Conservation (phyloP, 1,140 invertebrate species). For the Sitodiplosis mosellana region DNA sequence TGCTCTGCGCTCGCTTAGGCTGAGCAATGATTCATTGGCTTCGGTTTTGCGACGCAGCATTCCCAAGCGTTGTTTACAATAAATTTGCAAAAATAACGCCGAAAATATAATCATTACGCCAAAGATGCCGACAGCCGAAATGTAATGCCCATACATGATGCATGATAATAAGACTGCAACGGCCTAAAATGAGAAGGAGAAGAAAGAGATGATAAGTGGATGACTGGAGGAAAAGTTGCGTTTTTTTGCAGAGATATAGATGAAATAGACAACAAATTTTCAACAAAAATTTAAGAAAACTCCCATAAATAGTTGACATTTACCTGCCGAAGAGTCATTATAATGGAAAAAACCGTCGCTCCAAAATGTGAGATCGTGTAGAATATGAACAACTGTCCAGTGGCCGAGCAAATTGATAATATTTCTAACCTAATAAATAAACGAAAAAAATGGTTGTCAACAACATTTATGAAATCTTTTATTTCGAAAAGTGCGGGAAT, state of each 20-base stretch:
- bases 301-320: constrained; percentile 4
- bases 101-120: constrained; percentile 78
- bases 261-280: not conserved
- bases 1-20: too few species aligned
- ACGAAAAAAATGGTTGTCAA: too few species aligned
- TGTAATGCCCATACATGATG: constrained; percentile 75
- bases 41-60: constrained; percentile 25
- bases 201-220: constrained; percentile 2
- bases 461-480: too few species aligned
- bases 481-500: too few species aligned
- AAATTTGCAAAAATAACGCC: constrained; percentile 73
- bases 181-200: constrained; percentile 34
- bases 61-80: constrained; percentile 57
- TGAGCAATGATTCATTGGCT: constrained; percentile 9
- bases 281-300: not conserved
- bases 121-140: constrained; percentile 56
- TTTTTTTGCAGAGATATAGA: not conserved
- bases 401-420: constrained; percentile 79
- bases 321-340: constrained; percentile 95
- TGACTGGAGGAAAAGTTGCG: not conserved
- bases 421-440: too few species aligned
- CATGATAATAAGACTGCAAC: constrained; percentile 89
- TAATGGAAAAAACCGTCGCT: constrained; percentile 89
- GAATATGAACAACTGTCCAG: constrained; percentile 93
- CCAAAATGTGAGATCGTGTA: constrained; percentile 91